A percentile compares a stretch with the other conserved stretches of the same genome.
These are phyloP conservation scores for Benthosema pterotum DNA, from an alignment of 2,797 vertebrate genomes.

Conservation along the genomic window DNA sequence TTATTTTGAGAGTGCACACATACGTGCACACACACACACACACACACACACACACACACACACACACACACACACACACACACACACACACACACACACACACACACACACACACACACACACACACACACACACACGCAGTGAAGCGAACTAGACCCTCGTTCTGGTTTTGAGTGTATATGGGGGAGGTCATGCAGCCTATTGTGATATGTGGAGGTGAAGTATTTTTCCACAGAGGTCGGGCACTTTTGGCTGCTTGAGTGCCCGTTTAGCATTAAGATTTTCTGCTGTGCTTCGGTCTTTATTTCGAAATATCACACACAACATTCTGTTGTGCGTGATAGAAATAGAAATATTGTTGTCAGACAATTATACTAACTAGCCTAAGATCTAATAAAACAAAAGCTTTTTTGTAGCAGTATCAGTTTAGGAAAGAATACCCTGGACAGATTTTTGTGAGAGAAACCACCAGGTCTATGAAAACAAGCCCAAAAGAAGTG, in stretches of 20 bases:
- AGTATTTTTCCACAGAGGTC: conserved; percentile 3
- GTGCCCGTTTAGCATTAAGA: background rate
- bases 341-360: too few relatives aligned
- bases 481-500: too few relatives aligned
- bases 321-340: too few relatives aligned
- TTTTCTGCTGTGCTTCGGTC: background rate
- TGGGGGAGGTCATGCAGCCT: background rate
- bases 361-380: too few relatives aligned
- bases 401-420: too few relatives aligned
- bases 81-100: background rate
- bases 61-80: background rate
- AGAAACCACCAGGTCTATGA: too few relatives aligned
- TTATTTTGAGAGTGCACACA: background rate
- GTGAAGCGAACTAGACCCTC: background rate
- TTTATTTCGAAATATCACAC: too few relatives aligned
- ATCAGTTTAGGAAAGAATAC: too few relatives aligned
- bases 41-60: background rate
- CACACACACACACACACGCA: background rate
- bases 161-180: too few relatives aligned
- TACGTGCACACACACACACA: background rate
- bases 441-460: too few relatives aligned
- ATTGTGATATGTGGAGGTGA: conserved; percentile 24
- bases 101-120: too few relatives aligned
- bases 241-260: background rate
- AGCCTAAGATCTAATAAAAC: too few relatives aligned